Base-by-base conservation (phyloP, 2,113 vertebrate species). In the Garra rufa region DNA sequence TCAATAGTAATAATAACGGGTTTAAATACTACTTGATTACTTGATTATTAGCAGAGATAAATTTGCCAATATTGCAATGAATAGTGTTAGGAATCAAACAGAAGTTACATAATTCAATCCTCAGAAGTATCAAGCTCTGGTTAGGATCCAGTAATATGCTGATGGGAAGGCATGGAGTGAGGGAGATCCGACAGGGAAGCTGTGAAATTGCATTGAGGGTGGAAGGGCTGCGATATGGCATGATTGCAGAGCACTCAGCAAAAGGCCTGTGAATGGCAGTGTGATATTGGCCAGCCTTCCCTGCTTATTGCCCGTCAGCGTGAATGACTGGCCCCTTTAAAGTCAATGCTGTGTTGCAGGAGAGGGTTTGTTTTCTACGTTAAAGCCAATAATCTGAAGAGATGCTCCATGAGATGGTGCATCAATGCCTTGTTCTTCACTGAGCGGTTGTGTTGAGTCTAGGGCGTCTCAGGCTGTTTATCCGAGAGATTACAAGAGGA, bases 331-430 rank as follows among this genome's bases (percentile, higher is more conserved):
- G 67, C 26, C 57, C 71, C 76, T 86, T 86, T 85, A 86, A 78
- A 89, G 76, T 83, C 78, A 83, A 73, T 85, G 87, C 76, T 13
- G 80, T 67, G 69, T 70, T 85, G 77, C 86, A 82, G 81, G 75
- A 83, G 82, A 88, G 89, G 84, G 76, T 87, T 89, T 87, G 81
- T 87, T 85, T 88, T 89, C 83, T 76, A 73, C 57, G 70, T 88
- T 88, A 87, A 87, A 34, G 52, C 86, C 83, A 87, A 86, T 89
- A 89, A 90, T 88, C 77, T 85, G 84, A 86, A 89, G 88, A 90
- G 88, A 89, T 85, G 88, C 88, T 90, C 84, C 85, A 89, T 78
- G 83, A 85, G 82, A 89, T 87, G 78, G 67, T 70, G 84, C 79
- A 74, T 86, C 85, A 80, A 81, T 84, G 83, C 83, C 74, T 81